Conservation (phyloP, 2,113 vertebrate genomes). For the Otolemur garnettii region DNA sequence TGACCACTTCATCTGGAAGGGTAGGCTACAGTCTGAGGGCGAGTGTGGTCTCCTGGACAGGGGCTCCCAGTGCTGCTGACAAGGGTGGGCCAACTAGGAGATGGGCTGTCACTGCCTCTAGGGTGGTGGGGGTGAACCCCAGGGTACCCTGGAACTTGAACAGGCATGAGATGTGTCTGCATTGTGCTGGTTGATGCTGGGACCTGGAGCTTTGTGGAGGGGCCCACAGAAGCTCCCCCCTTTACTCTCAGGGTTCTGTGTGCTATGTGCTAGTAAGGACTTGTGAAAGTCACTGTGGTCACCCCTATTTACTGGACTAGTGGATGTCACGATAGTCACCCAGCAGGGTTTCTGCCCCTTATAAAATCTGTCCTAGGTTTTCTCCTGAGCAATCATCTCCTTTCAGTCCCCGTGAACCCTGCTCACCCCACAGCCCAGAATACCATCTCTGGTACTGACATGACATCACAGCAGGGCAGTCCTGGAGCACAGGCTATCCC, state of each 20-base stretch:
- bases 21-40: background rate
- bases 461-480: background rate
- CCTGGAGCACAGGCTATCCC: background rate
- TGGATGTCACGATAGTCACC: background rate
- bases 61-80: background rate
- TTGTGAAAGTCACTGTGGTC: no score
- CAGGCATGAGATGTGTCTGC: no score
- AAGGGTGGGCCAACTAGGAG: background rate
- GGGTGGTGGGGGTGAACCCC: background rate
- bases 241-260: background rate
- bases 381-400: accelerated
- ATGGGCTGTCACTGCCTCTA: background rate
- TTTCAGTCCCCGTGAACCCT: background rate
- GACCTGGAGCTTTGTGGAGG: background rate
- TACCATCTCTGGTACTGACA: background rate
- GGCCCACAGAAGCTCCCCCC: background rate
- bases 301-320: no score
- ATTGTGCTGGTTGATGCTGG: no score
- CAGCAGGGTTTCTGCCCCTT: background rate
- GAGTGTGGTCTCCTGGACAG: accelerated
- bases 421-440: background rate
- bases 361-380: background rate
- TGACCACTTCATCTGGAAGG: background rate
- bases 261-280: background rate
- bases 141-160: background rate